Conservation (phyloP, 30 jellyfish, hydroid and myxozoan genomes). For the Mastigias papua region DNA sequence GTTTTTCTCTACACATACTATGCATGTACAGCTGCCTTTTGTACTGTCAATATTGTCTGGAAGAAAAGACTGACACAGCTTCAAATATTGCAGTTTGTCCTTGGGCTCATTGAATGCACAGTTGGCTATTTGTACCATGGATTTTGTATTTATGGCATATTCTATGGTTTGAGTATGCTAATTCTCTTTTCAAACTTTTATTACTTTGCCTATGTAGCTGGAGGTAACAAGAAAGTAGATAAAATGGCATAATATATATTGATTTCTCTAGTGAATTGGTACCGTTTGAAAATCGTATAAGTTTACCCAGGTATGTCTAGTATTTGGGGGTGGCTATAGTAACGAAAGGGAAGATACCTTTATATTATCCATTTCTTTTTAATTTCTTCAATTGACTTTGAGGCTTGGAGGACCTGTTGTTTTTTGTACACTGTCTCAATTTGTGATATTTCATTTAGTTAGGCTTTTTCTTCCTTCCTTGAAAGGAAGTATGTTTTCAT, state of each 20-base stretch:
- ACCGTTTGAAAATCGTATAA: too few species aligned
- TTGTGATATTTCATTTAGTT: too few species aligned
- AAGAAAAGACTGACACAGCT: constrained; percentile 82
- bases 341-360: too few species aligned
- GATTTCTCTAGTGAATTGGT: too few species aligned
- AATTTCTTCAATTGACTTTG: too few species aligned
- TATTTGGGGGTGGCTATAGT: too few species aligned
- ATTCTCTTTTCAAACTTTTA: constrained; percentile 79
- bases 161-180: constrained; percentile 84
- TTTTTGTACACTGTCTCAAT: too few species aligned
- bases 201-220: constrained; percentile 72
- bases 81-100: constrained; percentile 82
- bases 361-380: too few species aligned
- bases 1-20: constrained; percentile 82
- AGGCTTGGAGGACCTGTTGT: too few species aligned
- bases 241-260: not conserved
- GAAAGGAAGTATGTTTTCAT: too few species aligned
- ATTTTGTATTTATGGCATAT: constrained; percentile 77
- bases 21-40: constrained; percentile 65
- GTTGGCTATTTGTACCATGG: constrained; percentile 85
- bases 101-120: constrained; percentile 70
- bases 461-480: too few species aligned
- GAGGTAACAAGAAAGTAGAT: not conserved
- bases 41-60: constrained; percentile 60
- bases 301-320: too few species aligned